Evolutionary conservation across 2,113 vertebrate species (phyloP).

Genomic region (Oryzias javanicus): DNA sequence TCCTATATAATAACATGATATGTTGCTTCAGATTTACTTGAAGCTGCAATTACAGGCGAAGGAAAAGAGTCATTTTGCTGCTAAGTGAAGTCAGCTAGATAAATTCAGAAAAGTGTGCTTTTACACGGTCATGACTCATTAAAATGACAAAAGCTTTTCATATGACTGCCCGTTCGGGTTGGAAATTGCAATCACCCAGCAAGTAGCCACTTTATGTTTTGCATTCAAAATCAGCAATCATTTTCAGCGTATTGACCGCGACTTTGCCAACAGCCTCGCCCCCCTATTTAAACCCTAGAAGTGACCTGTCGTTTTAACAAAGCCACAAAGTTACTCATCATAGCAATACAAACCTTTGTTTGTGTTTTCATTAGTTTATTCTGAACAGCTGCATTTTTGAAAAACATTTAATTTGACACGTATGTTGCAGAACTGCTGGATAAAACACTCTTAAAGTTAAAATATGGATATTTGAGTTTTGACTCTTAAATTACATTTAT

Average conservation of each 20-base stretch:
- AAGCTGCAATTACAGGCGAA: slow-evolving; percentile 18
- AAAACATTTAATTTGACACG: no score
- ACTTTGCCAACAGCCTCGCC: slow-evolving; percentile 6
- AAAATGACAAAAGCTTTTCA: slow-evolving; percentile 10
- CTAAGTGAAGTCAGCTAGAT: slow-evolving; percentile 22
- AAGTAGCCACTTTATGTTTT: slow-evolving; percentile 20
- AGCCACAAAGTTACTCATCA: not conserved
- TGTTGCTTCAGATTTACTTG: no score
- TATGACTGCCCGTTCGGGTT: slow-evolving; percentile 9
- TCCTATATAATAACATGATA: no score
- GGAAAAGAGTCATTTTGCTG: slow-evolving; percentile 11
- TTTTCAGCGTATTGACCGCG: slow-evolving; percentile 9
- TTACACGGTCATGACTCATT: slow-evolving; percentile 22
- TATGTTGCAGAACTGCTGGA: no score
- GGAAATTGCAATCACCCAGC: slow-evolving; percentile 14
- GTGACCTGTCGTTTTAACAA: slow-evolving; percentile 2
- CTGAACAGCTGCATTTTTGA: not conserved
- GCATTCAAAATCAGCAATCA: slow-evolving; percentile 2
- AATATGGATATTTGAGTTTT: no score
- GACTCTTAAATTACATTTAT: no score
- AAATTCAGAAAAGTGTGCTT: slow-evolving; percentile 14
- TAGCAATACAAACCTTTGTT: not conserved
- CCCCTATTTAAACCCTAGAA: not conserved
- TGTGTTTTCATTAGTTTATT: not conserved
- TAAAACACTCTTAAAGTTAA: no score